Evolutionary conservation across 2,113 vertebrate genomes (phyloP).

Genomic region (Daubentonia madagascariensis): DNA sequence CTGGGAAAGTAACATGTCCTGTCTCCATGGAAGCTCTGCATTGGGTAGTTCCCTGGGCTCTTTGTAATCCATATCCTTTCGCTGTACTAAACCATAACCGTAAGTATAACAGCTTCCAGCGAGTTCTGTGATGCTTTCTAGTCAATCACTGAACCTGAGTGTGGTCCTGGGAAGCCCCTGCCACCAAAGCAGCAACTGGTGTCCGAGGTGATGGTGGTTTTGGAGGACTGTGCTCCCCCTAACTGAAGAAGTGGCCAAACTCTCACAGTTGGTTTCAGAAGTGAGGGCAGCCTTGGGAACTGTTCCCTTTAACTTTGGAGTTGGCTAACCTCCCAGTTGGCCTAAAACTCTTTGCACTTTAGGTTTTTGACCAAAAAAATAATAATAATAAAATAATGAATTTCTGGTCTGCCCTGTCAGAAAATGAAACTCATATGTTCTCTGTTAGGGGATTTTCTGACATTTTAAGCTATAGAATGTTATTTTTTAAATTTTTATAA

Average conservation of each 20-base stretch:
- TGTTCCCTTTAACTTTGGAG: neutral
- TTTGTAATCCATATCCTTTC: neutral
- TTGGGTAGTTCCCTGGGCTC: neutral
- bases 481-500: neutral
- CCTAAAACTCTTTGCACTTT: neutral
- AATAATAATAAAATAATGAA: too few relatives aligned
- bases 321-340: neutral
- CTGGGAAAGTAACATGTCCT: neutral
- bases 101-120: neutral
- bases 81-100: neutral
- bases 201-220: neutral
- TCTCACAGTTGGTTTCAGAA: neutral
- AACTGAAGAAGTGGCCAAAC: neutral
- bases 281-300: neutral
- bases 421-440: neutral
- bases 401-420: neutral
- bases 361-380: neutral
- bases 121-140: neutral
- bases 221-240: neutral
- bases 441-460: neutral
- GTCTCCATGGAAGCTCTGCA: neutral
- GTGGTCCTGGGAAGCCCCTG: neutral
- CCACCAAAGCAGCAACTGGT: neutral
- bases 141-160: neutral
- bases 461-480: neutral